Percentiles rank a stretch among this genome's conserved stretches.
phyloP scores from a whole-genome alignment of 2,113 vertebrate species.

The Oreotrochilus melanogaster region DNA sequence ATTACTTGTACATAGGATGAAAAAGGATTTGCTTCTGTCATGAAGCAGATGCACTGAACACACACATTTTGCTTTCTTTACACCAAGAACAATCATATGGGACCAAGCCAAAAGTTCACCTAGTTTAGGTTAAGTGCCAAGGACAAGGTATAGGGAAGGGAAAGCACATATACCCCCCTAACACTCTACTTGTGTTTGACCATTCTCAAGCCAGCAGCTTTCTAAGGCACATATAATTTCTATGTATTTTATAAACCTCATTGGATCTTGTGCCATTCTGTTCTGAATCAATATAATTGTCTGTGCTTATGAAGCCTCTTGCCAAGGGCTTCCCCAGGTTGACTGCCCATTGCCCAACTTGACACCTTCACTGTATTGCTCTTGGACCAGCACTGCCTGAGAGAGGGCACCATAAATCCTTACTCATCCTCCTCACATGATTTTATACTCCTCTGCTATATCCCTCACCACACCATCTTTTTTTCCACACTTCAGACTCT shows the following conservation, averaged over 20 bases:
- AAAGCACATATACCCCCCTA: background rate
- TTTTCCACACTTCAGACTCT: background rate
- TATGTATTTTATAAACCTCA: background rate
- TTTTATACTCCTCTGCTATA: background rate
- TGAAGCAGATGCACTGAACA: background rate
- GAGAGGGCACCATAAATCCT: background rate
- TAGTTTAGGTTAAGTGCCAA: background rate
- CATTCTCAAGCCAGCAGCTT: background rate
- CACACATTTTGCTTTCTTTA: background rate
- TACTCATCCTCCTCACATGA: rapidly evolving
- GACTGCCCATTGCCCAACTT: background rate
- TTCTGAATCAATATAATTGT: background rate
- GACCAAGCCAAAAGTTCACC: background rate
- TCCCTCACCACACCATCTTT: background rate
- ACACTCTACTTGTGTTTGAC: background rate
- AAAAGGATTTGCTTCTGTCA: background rate
- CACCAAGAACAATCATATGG: rapidly evolving
- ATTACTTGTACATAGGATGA: background rate
- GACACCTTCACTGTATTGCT: background rate
- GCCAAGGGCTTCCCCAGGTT: background rate
- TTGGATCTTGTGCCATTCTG: background rate
- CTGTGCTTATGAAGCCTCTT: background rate
- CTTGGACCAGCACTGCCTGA: background rate
- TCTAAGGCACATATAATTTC: background rate
- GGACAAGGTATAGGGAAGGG: background rate